A percentile compares a stretch with the other conserved stretches of the same genome.
Conservation (phyloP, 2,797 vertebrate genomes). For the Sarcophilus harrisii region DNA sequence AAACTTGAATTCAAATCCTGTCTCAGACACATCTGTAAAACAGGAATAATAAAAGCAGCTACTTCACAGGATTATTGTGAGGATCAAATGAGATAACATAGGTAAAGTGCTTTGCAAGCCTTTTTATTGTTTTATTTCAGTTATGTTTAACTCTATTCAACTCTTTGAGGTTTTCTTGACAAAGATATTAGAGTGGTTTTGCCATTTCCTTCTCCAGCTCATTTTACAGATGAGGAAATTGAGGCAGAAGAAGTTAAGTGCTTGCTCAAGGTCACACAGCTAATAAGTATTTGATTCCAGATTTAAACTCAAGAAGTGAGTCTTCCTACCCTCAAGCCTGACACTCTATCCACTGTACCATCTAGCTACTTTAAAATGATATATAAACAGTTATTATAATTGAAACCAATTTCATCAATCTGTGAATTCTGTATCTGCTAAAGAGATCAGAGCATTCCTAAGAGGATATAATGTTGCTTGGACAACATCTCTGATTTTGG, state of each 20-base stretch:
- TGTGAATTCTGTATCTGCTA: constrained; percentile 1
- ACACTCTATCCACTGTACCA: background rate
- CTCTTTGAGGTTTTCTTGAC: background rate
- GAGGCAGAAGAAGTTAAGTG: background rate
- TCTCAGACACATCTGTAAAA: background rate
- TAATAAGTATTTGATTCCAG: background rate
- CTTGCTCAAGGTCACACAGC: background rate
- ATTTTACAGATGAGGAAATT: background rate
- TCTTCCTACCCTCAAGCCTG: background rate
- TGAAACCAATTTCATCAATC: constrained; percentile 35
- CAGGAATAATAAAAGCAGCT: background rate
- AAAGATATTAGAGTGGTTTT: background rate
- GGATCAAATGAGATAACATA: background rate
- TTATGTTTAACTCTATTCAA: background rate
- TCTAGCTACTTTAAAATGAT: background rate
- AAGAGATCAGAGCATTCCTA: background rate
- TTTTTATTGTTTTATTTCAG: background rate
- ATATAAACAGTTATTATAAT: constrained; percentile 30
- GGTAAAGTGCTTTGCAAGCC: background rate
- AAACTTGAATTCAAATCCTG: background rate
- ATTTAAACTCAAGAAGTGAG: background rate
- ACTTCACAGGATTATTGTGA: background rate
- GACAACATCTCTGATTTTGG: background rate
- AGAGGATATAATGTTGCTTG: background rate
- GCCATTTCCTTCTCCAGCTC: background rate